Percentiles rank a stretch among this genome's conserved stretches.
Evolutionary conservation across 2,797 vertebrate species (phyloP).

Genomic region (Cossypha dichroa): DNA sequence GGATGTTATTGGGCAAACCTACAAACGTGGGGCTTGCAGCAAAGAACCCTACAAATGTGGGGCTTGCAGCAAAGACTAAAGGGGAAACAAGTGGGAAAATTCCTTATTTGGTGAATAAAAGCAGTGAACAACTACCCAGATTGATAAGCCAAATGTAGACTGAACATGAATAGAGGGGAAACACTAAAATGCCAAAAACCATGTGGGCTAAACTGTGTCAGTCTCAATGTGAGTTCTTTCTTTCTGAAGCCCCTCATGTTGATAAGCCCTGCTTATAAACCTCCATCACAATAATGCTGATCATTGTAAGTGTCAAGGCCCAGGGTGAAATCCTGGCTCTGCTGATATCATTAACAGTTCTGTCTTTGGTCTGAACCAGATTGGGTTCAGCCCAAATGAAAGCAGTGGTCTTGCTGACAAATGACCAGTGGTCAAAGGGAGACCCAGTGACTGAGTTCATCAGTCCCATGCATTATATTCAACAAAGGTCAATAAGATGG

Average conservation of each 20-base stretch:
- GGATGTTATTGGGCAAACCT: not conserved
- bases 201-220: not conserved
- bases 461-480: not conserved
- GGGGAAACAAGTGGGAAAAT: not conserved
- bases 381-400: not conserved
- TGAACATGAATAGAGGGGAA: not conserved
- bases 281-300: not conserved
- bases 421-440: not conserved
- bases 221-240: not conserved
- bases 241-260: not conserved
- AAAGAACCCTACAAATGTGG: not conserved
- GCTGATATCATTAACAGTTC: not conserved
- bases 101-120: not conserved
- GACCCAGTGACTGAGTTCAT: not conserved
- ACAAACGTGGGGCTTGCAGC: not conserved
- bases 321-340: conserved; percentile 15
- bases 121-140: not conserved
- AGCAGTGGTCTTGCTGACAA: not conserved
- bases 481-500: not conserved
- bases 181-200: not conserved
- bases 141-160: not conserved
- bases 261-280: not conserved
- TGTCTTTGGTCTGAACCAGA: not conserved
- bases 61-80: not conserved
- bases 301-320: not conserved